phyloP scores from a whole-genome alignment of 1,140 invertebrate genomes.

The Euborellia annulipes region DNA sequence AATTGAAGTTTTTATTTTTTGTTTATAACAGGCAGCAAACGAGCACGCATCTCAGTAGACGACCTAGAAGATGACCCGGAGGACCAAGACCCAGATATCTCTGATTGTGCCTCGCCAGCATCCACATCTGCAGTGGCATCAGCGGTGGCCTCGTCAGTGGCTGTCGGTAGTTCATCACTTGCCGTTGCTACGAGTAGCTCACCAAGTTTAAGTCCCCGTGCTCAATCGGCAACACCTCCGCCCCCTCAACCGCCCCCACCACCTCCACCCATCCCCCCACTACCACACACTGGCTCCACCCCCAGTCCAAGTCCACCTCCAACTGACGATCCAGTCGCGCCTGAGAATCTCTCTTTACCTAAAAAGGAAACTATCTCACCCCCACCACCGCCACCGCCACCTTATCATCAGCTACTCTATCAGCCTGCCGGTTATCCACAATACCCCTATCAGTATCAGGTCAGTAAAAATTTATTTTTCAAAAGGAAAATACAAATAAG shows the following conservation, averaged over 20 bases:
- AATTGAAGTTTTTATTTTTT: too few relatives aligned
- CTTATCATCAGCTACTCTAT: not conserved
- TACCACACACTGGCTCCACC: slow-evolving; percentile 2
- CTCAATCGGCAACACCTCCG: not conserved
- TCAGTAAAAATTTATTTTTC: not conserved
- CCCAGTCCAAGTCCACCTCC: slow-evolving; percentile 16
- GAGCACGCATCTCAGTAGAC: slow-evolving; percentile 31
- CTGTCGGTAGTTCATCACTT: not conserved
- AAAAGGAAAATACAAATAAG: slow-evolving; percentile 1
- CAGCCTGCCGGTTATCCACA: not conserved
- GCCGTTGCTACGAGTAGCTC: too few relatives aligned
- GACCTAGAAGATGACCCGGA: slow-evolving; percentile 32
- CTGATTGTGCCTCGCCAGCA: slow-evolving; percentile 27
- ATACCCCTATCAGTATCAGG: not conserved
- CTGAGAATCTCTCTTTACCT: slow-evolving; percentile 25
- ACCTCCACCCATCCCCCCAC: slow-evolving; percentile 9
- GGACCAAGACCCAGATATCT: slow-evolving; percentile 27
- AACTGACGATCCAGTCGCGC: slow-evolving; percentile 16
- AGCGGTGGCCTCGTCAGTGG: slow-evolving; percentile 23
- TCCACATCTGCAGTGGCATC: slow-evolving; percentile 25
- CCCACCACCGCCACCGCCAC: slow-evolving; percentile 8
- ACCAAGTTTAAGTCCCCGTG: not conserved
- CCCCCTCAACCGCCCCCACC: slow-evolving; percentile 7
- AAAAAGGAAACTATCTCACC: slow-evolving; percentile 14
- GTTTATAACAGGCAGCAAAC: slow-evolving; percentile 33